Percentiles rank a stretch among this genome's conserved stretches.
Conservation (phyloP, 2,113 vertebrate species). For the Nesogale talazaci region DNA sequence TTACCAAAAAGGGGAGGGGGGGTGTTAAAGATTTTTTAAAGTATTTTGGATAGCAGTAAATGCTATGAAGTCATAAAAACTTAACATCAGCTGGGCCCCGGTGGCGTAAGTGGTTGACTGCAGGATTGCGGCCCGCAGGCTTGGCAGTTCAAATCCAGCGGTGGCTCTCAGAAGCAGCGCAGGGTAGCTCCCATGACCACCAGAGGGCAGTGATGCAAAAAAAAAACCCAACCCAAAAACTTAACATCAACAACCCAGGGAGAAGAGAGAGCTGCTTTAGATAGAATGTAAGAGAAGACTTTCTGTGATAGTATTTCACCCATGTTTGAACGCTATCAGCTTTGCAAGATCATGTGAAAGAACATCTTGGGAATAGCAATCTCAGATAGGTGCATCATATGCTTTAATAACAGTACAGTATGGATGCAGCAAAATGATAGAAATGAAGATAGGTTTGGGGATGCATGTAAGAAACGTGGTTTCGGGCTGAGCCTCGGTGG, state of each 20-base stretch:
- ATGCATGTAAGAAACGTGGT: not conserved
- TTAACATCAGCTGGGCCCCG: no score
- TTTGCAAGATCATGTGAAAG: slow-evolving; percentile 45
- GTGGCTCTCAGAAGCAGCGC: no score
- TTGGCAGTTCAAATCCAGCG: no score
- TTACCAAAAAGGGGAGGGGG: not conserved
- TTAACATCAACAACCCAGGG: not conserved
- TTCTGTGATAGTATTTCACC: slow-evolving; percentile 40
- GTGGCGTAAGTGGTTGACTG: no score
- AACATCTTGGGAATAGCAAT: slow-evolving; percentile 35
- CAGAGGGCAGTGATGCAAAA: no score
- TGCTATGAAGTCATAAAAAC: slow-evolving; percentile 48
- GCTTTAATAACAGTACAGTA: slow-evolving; percentile 24
- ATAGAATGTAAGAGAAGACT: not conserved
- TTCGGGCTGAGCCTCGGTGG: no score
- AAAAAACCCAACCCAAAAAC: no score
- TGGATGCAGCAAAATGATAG: not conserved
- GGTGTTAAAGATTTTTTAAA: not conserved
- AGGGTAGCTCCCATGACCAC: no score
- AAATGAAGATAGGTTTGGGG: not conserved
- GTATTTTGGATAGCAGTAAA: not conserved
- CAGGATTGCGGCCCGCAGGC: no score
- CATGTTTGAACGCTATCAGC: not conserved
- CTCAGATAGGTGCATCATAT: not conserved
- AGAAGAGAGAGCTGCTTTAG: slow-evolving; percentile 10